Base-by-base conservation (phyloP, 2,113 vertebrate genomes). In the Ceyx margarethae region DNA sequence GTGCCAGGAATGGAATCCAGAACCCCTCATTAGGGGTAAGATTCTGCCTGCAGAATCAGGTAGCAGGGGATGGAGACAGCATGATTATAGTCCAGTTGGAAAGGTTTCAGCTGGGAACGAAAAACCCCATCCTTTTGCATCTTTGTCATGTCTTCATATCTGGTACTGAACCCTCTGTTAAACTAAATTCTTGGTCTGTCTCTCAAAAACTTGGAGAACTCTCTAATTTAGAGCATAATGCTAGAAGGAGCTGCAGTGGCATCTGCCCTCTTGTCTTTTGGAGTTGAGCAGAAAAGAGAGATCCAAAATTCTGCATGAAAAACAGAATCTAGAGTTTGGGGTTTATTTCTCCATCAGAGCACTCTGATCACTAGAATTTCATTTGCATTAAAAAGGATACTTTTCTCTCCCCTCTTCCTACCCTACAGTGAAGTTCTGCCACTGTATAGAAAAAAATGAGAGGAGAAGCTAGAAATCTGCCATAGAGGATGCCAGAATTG, bases 1-100 rank as follows among this genome's bases (percentile, higher is more conserved):
- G 79, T 54, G 79, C 50, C 78, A 85, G 46, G 60, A 77, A 73
- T 21, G 33, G 81, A 94, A 87, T 69, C 28, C 90, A 95, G 81
- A 92, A 87, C n/a, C 64, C 31, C 11, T 37, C 73, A 69, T 42
- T 54, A 79, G 19, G 23, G 28, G 9, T 22, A 13, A 76, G 37
- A 80, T 82, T 62, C 71, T 73, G 33, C 67, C 62, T 80, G 29
- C 60, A 69, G 45, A 87, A 15, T 58, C 67, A 91, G 78, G 60
- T 76, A 81, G 60, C 72, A 85, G n/a, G 66, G 40, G 37, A 45
- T 58, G 45, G 71, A 72, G 19, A 58, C 37, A 85, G 31, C 0
- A 0, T 2, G 5, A 17, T 56, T 85, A 28, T 22, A 53, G 43
- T 43, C 7, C 6, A 28, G 23, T 82, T 80, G n/a, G 79, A 33